phyloP scores from a whole-genome alignment of 1,140 invertebrate species.

The Drosophila teissieri region DNA sequence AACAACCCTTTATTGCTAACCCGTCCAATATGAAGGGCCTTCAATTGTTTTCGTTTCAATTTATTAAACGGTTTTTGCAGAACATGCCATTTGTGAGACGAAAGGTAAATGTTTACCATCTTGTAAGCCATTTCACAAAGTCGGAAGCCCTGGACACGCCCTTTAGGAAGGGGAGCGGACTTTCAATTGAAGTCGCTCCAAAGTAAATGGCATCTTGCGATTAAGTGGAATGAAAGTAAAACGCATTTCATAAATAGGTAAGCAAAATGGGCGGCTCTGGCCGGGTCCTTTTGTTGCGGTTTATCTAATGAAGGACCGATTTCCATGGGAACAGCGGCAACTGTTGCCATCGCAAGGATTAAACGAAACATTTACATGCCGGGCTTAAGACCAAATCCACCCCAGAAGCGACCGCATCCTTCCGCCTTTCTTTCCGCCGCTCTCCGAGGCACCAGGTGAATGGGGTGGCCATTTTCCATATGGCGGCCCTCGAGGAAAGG shows the following conservation, averaged over 20 bases:
- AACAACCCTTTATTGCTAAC: neutral
- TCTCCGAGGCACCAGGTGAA: slow-evolving; percentile 44
- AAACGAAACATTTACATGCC: slow-evolving; percentile 66
- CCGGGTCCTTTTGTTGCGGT: slow-evolving; percentile 52
- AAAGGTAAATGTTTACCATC: slow-evolving; percentile 24
- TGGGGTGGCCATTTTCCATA: slow-evolving; percentile 52
- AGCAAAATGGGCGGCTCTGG: slow-evolving; percentile 31
- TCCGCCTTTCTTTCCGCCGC: slow-evolving; percentile 4
- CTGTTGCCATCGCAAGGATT: slow-evolving; percentile 76
- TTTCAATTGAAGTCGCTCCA: slow-evolving; percentile 42
- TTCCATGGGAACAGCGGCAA: slow-evolving; percentile 68
- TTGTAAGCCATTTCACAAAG: slow-evolving; percentile 19
- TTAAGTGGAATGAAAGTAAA: slow-evolving; percentile 62
- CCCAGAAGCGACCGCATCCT: slow-evolving; percentile 55
- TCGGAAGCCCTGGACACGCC: slow-evolving; percentile 39
- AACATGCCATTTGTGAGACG: slow-evolving; percentile 8
- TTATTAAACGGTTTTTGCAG: slow-evolving; percentile 32
- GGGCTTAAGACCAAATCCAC: slow-evolving; percentile 15
- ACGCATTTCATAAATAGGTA: slow-evolving; percentile 54
- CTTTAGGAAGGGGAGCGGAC: slow-evolving; percentile 11
- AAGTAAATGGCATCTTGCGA: slow-evolving; percentile 54
- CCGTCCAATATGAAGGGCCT: neutral
- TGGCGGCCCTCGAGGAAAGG: slow-evolving; percentile 39
- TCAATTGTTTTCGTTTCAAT: slow-evolving; percentile 13
- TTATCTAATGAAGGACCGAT: slow-evolving; percentile 43